Base-by-base conservation (phyloP, 1,140 invertebrate genomes). In the Ctenoplectra terminalis region DNA sequence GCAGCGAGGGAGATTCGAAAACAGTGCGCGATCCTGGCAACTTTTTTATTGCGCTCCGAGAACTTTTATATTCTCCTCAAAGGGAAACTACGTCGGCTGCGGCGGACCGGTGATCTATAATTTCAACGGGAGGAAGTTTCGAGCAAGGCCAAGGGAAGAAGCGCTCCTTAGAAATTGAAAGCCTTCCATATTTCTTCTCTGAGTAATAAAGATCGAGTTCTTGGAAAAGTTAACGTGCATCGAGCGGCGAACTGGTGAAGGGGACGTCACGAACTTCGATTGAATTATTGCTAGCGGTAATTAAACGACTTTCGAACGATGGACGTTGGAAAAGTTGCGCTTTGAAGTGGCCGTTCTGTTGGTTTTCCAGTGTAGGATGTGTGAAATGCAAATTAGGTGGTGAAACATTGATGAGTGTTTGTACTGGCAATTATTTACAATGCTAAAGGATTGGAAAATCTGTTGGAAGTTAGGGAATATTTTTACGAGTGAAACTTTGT, bases 41-140 rank as follows among this genome's bases (percentile, higher is more conserved):
- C 77, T 60, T 78, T 86, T 82, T 86, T 82, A 82, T 85, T 85
- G 74, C 73, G 50, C 60, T 34, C 78, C 54, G 23, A 26, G 58
- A 82, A 86, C 54, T 87, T 87, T 71, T 17, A 26, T 13, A 71
- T 74, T 64, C 31, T 76, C 58, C 40, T 77, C 79, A 85, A 85
- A 86, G 79, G 61, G 50, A 56, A 48, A 85, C n/a, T n/a, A n/a
- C n/a, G n/a, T n/a, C n/a, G n/a, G 7, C n/a, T 23, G 58, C 67
- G 52, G 40, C 34, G 23, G n/a, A 54, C 34, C 8, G 70, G 72
- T 26, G 69, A 66, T 86, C 69, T 85, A 61, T 82, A 85, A 82
- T 86, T 86, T 56, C 61, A 17, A n/a, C n/a, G n/a, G n/a, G n/a
- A n/a, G n/a, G n/a, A n/a, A n/a, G n/a, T n/a, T n/a, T n/a, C n/a